Evolutionary conservation across 2,888 invertebrate genomes (phyloP).

Genomic region (Onthophagus sagittarius): DNA sequence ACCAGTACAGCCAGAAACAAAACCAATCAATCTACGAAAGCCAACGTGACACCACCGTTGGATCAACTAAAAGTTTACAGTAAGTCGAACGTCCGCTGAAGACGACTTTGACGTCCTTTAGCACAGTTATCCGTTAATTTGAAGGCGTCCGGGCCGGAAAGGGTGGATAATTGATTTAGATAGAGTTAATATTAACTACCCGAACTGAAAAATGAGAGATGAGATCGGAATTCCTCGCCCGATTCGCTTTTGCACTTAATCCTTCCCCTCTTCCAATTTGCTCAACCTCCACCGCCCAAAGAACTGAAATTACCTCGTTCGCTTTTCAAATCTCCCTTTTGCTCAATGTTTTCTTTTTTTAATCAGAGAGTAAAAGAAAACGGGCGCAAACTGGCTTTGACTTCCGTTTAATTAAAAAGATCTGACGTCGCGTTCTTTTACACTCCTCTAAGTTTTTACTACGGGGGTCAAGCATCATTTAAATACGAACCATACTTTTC

Average conservation of each 20-base stretch:
- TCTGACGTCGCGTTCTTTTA: not conserved
- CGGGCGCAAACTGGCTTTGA: slow-evolving; percentile 9
- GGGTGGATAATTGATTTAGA: not conserved
- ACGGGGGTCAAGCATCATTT: not conserved
- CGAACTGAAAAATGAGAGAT: not conserved
- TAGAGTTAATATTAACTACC: not conserved
- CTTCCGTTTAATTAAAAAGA: slow-evolving; percentile 11
- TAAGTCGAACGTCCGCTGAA: slow-evolving; percentile 48
- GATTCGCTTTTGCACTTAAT: not conserved
- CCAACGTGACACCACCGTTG: slow-evolving; percentile 48
- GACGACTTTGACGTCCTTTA: not conserved
- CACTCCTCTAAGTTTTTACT: not conserved
- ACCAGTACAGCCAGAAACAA: slow-evolving; percentile 49
- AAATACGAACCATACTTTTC: slow-evolving; percentile 32
- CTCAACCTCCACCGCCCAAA: not conserved
- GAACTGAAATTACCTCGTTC: not conserved
- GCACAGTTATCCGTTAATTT: slow-evolving; percentile 17
- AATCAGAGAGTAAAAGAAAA: slow-evolving; percentile 7
- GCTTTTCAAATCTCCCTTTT: not conserved
- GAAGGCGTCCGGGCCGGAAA: not conserved
- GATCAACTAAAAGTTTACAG: slow-evolving; percentile 64
- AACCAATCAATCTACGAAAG: slow-evolving; percentile 45
- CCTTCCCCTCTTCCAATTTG: not conserved
- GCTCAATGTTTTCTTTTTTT: slow-evolving; percentile 3
- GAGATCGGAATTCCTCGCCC: not conserved